phyloP scores from a whole-genome alignment of 1,140 invertebrate species.

The Drosophila sulfurigaster region DNA sequence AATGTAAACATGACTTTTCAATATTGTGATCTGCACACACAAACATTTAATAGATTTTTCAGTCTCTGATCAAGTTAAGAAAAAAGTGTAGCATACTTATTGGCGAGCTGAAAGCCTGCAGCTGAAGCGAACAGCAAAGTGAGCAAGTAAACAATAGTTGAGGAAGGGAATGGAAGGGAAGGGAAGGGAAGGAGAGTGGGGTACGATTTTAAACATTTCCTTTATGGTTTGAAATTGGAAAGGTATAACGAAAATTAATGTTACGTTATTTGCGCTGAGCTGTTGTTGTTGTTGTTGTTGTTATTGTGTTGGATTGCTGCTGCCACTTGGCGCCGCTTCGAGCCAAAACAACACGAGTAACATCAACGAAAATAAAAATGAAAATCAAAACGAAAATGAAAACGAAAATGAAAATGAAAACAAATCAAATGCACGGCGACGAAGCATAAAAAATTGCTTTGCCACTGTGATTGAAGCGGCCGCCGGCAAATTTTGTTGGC shows the following conservation, averaged over 20 bases:
- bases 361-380: constrained; percentile 37
- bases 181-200: neutral
- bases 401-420: no score
- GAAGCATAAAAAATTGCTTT: constrained; percentile 69
- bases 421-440: constrained; percentile 57
- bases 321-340: constrained; percentile 37
- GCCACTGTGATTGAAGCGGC: constrained; percentile 61
- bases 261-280: constrained; percentile 20
- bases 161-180: neutral
- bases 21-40: no score
- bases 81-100: constrained; percentile 2
- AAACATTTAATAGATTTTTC: no score
- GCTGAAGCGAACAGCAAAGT: neutral
- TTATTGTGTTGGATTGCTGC: constrained; percentile 2
- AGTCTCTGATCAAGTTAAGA: neutral
- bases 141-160: neutral
- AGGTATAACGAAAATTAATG: constrained; percentile 43
- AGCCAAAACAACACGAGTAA: constrained; percentile 37
- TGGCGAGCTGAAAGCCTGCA: neutral
- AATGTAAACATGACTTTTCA: no score
- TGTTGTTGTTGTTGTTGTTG: constrained; percentile 17
- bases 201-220: constrained; percentile 14
- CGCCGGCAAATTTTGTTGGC: constrained; percentile 26
- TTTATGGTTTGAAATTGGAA: constrained; percentile 26
- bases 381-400: constrained; percentile 52